Evolutionary conservation across 37 sponge, comb jelly and placozoan species (phyloP).

Genomic region (Axinella damicornis): DNA sequence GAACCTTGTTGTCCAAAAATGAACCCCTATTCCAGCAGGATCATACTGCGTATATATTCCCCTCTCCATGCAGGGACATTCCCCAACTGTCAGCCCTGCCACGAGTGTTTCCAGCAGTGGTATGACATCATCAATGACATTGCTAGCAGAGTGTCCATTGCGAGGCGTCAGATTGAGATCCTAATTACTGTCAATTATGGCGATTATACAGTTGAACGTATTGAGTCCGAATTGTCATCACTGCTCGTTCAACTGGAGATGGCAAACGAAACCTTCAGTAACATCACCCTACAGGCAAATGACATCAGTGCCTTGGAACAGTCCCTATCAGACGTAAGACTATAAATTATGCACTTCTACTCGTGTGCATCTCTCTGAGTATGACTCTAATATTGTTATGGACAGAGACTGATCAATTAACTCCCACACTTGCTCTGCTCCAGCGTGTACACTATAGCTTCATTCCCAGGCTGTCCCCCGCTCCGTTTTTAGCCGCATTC

Average conservation of each 20-base stretch:
- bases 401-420: too few species aligned
- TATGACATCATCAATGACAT: slow-evolving; percentile 21
- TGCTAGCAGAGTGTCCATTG: not conserved
- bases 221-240: not conserved
- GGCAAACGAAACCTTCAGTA: slow-evolving; percentile 5
- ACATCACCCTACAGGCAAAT: slow-evolving; percentile 16
- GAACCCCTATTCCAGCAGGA: not conserved
- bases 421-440: too few species aligned
- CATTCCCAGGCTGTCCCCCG: too few species aligned
- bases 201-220: slow-evolving; percentile 9
- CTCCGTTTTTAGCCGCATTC: too few species aligned
- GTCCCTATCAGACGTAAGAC: slow-evolving; percentile 8
- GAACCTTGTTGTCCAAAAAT: not conserved
- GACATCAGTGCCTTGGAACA: not conserved
- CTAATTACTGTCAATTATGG: slow-evolving; percentile 9
- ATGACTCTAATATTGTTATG: too few species aligned
- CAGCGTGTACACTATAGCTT: too few species aligned
- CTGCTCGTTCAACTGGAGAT: not conserved
- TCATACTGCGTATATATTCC: not conserved
- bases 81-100: slow-evolving; percentile 64
- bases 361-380: too few species aligned
- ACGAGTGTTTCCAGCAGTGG: slow-evolving; percentile 62
- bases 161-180: not conserved
- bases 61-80: slow-evolving; percentile 40
- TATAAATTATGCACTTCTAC: not conserved